Percentiles rank a stretch among this genome's conserved stretches.
Evolutionary conservation across 2,113 vertebrate genomes (phyloP).

Genomic region (Peromyscus leucopus): DNA sequence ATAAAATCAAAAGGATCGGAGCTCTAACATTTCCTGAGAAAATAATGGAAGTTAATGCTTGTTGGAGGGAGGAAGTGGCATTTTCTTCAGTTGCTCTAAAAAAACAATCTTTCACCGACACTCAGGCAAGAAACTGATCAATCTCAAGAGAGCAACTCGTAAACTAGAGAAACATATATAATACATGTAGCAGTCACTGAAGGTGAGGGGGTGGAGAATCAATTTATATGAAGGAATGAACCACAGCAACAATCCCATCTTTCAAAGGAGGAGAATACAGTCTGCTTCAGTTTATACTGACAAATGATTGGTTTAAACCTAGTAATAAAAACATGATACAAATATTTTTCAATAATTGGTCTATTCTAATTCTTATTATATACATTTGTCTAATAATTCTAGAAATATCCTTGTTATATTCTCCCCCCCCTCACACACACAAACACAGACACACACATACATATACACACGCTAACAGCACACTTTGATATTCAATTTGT

Average conservation of each 20-base stretch:
- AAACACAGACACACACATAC: neutral
- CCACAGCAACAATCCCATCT: neutral
- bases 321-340: neutral
- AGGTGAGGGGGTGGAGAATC: neutral
- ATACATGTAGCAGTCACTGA: neutral
- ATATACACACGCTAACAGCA: neutral
- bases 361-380: neutral
- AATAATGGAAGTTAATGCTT: neutral
- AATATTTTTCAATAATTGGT: neutral
- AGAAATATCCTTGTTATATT: neutral
- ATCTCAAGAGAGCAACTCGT: neutral
- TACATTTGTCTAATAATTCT: neutral
- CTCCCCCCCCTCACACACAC: neutral
- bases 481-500: neutral
- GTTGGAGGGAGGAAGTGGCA: too few species aligned
- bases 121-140: neutral
- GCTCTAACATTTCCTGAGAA: neutral
- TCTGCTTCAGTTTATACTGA: neutral
- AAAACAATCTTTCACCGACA: neutral
- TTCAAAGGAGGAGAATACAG: neutral
- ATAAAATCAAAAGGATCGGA: neutral
- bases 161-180: neutral
- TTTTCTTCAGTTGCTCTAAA: neutral
- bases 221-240: neutral
- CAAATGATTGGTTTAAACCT: neutral